Conservation (phyloP, 1,140 invertebrate species). For the Drosophila ananassae region DNA sequence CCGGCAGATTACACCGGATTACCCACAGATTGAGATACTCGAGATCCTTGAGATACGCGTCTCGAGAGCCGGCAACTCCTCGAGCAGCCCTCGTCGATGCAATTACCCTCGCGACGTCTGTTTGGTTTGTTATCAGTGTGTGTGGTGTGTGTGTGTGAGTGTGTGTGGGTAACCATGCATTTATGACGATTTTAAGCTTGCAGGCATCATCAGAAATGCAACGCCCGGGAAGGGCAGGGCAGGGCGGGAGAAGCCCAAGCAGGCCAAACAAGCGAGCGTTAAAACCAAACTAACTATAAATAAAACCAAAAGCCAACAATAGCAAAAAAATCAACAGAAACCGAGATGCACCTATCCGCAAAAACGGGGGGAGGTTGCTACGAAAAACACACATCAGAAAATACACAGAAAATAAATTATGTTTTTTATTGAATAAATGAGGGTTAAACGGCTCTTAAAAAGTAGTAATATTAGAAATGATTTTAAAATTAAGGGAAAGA, state of each 20-base stretch:
- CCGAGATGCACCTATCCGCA: conserved; percentile 19
- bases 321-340: conserved; percentile 31
- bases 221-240: conserved; percentile 1
- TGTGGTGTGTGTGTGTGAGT: conserved; percentile 8
- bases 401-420: conserved; percentile 4
- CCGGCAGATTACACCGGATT: not conserved
- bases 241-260: conserved; percentile 20
- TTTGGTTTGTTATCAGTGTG: conserved; percentile 8
- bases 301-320: conserved; percentile 76
- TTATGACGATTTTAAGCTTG: conserved; percentile 78
- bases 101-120: conserved; percentile 49
- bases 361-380: not conserved
- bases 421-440: not conserved
- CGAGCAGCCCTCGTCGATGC: conserved; percentile 28
- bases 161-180: conserved; percentile 71
- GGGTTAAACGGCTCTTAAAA: not conserved
- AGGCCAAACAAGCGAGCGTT: conserved; percentile 57
- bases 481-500: too few relatives aligned
- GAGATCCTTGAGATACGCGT: conserved; percentile 15
- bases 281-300: conserved; percentile 78
- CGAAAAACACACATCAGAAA: conserved; percentile 1
- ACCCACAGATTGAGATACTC: conserved; percentile 23
- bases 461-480: too few relatives aligned
- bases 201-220: conserved; percentile 65
- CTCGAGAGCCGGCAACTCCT: conserved; percentile 2